Percentiles rank a stretch among this genome's conserved stretches.
Conservation (phyloP, 2,797 vertebrate genomes). For the Eutrigla gurnardus region DNA sequence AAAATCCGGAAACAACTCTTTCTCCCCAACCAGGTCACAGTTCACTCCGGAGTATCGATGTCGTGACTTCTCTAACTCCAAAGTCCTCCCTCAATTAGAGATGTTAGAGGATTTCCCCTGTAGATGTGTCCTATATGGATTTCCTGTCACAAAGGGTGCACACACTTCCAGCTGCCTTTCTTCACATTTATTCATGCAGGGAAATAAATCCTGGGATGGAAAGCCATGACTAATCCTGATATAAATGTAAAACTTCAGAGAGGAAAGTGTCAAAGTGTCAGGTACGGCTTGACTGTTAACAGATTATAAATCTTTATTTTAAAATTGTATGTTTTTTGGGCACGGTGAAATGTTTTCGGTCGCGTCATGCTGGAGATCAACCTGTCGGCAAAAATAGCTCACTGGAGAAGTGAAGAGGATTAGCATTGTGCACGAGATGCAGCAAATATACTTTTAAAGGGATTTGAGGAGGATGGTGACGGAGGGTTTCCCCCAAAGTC, state of each 20-base stretch:
- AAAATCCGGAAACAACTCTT: constrained; percentile 21
- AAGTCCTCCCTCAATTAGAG: constrained; percentile 55
- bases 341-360: constrained; percentile 39
- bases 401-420: constrained; percentile 22
- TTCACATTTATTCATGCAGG: constrained; percentile 78
- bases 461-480: not conserved
- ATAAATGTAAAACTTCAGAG: constrained; percentile 78
- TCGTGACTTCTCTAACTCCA: constrained; percentile 42
- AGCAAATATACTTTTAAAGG: not conserved
- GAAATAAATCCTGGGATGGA: constrained; percentile 82
- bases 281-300: constrained; percentile 57
- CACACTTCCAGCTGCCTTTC: constrained; percentile 72
- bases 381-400: constrained; percentile 29
- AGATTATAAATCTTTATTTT: constrained; percentile 56
- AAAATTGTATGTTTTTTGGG: constrained; percentile 15
- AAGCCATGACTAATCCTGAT: constrained; percentile 82
- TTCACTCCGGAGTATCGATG: constrained; percentile 23
- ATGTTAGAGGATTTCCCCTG: constrained; percentile 69
- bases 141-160: constrained; percentile 76
- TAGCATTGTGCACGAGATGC: constrained; percentile 20
- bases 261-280: constrained; percentile 67
- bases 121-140: constrained; percentile 78
- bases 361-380: constrained; percentile 47
- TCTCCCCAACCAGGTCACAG: constrained; percentile 34
- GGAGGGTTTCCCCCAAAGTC: not conserved